Base-by-base conservation (phyloP, 2,888 invertebrate species). In the Caenorhabditis sinica region DNA sequence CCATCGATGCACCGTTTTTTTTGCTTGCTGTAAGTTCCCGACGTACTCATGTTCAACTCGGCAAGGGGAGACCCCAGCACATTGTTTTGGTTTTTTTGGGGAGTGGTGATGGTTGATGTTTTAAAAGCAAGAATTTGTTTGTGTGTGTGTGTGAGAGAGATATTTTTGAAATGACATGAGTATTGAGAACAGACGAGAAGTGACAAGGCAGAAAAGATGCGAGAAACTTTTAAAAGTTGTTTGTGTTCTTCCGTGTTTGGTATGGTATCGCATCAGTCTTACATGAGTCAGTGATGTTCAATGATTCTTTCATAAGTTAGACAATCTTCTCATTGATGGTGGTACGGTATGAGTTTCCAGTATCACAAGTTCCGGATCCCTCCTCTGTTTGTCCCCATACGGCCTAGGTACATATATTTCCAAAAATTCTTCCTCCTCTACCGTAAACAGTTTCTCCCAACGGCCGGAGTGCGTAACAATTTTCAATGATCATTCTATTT, bases 21-120 rank as follows among this genome's bases (percentile, higher is more conserved):
- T 51, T n/a, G n/a, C n/a, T 49, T 30, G 36, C 51, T n/a, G 49
- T 49, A 40, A 79, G 79, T 79, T 65, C 79, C 45, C 45, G 17
- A 17, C 71, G 79, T 40, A 79, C 79, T 71, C 68, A 71, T 30
- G 49, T 45, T 65, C 56, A 25, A 56, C 71, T 43, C 43, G 4
- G 28, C 2, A 20, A 9, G n/a, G 9, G 43, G 43, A 40, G 58
- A 58, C 23, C 61, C 61, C 23, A 25, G 15, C 36, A 66, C n/a
- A 49, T 63, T 68, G 68, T 68, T 68, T 51, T 68, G 30, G 43
- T 30, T 30, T 33, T 61, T 60, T n/a, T 5, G 20, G 4, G 58
- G 28, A 33, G 25, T 20, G 40, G 61, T 65, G 68, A 53, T 53
- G 68, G 33, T 68, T 68, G 68, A 28, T 68, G 68, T 45, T 66